Evolutionary conservation across 2,888 invertebrate genomes (phyloP).

Genomic region (Parnassius glacialis): DNA sequence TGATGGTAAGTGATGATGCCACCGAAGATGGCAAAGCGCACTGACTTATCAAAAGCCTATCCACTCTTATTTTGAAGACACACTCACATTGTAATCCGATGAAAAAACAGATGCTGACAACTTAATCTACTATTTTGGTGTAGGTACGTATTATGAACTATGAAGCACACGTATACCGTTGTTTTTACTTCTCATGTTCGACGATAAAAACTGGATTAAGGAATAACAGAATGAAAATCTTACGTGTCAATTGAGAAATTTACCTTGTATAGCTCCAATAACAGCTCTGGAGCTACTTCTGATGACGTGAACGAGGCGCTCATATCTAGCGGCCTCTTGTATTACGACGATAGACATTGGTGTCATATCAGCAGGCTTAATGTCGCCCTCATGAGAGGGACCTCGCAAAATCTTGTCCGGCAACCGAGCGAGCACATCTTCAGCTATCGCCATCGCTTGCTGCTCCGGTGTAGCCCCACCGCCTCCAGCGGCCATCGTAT

Average conservation of each 20-base stretch:
- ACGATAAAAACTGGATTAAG: no score
- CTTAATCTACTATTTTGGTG: no score
- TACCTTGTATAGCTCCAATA: slow-evolving; percentile 93
- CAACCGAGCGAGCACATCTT: slow-evolving; percentile 88
- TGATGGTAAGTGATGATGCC: no score
- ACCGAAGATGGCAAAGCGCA: no score
- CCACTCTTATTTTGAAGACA: no score
- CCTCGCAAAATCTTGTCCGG: slow-evolving; percentile 85
- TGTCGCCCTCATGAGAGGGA: slow-evolving; percentile 84
- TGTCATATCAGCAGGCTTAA: slow-evolving; percentile 88
- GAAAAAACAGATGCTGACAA: no score
- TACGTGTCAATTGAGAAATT: neutral
- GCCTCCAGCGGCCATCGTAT: slow-evolving; percentile 81
- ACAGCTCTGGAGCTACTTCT: slow-evolving; percentile 88
- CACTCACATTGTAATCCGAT: no score
- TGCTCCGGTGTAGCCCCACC: slow-evolving; percentile 88
- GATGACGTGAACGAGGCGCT: slow-evolving; percentile 87
- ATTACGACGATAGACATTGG: slow-evolving; percentile 97
- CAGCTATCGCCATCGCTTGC: slow-evolving; percentile 88
- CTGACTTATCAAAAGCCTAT: no score
- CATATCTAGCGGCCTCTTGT: slow-evolving; percentile 91
- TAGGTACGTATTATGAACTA: no score
- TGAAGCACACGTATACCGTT: no score
- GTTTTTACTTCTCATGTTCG: no score
- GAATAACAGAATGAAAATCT: no score